Conservation (phyloP, 2,113 vertebrate species). For the Microcebus lehilahytsara region DNA sequence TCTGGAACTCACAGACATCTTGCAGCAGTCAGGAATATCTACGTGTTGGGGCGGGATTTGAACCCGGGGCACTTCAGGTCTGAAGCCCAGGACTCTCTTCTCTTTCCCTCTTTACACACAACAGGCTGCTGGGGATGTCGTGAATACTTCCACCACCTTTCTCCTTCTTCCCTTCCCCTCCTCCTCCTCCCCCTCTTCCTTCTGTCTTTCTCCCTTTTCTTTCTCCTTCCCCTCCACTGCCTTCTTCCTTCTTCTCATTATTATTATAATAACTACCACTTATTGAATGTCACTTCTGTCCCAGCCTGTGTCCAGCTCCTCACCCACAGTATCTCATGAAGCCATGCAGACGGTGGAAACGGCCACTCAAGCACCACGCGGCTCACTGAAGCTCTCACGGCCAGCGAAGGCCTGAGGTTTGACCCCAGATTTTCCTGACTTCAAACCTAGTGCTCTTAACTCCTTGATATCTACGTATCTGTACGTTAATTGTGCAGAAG, state of each 20-base stretch:
- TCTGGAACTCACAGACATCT: neutral
- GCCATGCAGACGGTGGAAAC: accelerated
- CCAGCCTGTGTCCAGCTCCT: neutral
- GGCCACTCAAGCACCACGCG: neutral
- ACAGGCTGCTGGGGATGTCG: accelerated
- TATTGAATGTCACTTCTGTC: accelerated
- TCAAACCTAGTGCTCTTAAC: neutral
- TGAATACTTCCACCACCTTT: accelerated
- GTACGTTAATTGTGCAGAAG: neutral
- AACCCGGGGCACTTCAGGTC: neutral
- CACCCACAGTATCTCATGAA: accelerated
- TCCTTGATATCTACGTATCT: neutral
- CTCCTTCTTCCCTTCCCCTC: too few species aligned
- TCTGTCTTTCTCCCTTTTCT: neutral
- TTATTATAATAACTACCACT: too few species aligned
- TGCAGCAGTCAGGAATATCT: neutral
- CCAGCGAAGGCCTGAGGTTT: neutral
- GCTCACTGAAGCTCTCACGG: neutral
- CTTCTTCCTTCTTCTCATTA: neutral
- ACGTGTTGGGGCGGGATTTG: neutral
- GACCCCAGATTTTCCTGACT: too few species aligned
- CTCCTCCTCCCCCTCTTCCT: too few species aligned
- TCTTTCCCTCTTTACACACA: neutral
- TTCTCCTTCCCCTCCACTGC: neutral
- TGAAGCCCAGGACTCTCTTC: neutral